Evolutionary conservation across 2,888 invertebrate species (phyloP).

Genomic region (Melinaea marsaeus): DNA sequence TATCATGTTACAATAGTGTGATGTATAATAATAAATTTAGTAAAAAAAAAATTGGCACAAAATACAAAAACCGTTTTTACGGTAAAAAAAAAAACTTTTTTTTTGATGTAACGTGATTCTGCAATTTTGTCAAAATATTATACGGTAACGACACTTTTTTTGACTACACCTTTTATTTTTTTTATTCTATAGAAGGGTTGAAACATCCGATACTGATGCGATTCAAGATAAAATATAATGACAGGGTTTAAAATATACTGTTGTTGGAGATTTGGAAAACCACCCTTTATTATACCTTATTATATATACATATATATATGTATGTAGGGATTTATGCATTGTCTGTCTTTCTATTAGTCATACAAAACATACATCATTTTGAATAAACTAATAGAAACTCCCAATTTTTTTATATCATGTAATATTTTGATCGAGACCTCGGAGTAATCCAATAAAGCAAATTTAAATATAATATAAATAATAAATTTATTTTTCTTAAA

Average conservation of each 20-base stretch:
- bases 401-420: no score
- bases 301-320: no score
- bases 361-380: no score
- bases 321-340: no score
- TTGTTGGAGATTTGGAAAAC: neutral
- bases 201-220: constrained; percentile 60
- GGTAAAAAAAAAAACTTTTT: constrained; percentile 26
- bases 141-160: constrained; percentile 53
- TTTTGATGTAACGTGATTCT: constrained; percentile 57
- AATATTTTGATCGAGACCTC: no score
- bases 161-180: constrained; percentile 56
- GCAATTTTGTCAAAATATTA: constrained; percentile 76
- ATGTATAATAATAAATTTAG: no score
- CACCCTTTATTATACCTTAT: neutral
- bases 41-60: constrained; percentile 5
- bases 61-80: constrained; percentile 1
- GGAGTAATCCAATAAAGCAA: no score
- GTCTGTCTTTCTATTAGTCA: no score
- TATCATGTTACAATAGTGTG: neutral
- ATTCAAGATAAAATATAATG: constrained; percentile 59
- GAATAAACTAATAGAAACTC: no score
- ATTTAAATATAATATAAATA: no score
- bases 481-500: no score
- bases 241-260: constrained; percentile 34
- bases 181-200: constrained; percentile 50